Conservation (phyloP, 2,113 vertebrate species). For the Sebastes fasciatus region DNA sequence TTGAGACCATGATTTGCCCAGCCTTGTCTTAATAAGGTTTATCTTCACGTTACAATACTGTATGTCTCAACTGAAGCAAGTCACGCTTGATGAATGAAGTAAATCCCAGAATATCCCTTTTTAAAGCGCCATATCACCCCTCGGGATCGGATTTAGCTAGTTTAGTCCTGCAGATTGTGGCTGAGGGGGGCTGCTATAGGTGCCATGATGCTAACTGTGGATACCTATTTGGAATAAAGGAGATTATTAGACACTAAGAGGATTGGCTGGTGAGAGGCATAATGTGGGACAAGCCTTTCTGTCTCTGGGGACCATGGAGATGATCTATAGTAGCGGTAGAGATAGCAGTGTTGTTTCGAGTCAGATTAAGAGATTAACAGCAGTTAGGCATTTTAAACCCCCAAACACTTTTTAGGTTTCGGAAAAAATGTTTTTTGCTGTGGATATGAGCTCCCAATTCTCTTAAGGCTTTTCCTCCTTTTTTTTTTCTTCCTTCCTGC, state of each 20-base stretch:
- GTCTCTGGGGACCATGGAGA: conserved; percentile 57
- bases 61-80: not conserved
- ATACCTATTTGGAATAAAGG: conserved; percentile 65
- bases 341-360: conserved; percentile 59
- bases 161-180: not conserved
- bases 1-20: not conserved
- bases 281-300: conserved; percentile 50
- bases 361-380: conserved; percentile 72
- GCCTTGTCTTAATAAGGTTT: not conserved
- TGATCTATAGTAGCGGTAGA: conserved; percentile 47
- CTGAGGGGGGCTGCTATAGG: conserved; percentile 13
- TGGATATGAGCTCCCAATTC: conserved; percentile 39
- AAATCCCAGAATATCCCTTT: not conserved
- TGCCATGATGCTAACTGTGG: conserved; percentile 50
- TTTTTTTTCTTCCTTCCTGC: not conserved
- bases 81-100: not conserved
- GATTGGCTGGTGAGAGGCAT: conserved; percentile 75
- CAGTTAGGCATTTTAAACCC: conserved; percentile 43
- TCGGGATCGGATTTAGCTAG: not conserved
- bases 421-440: conserved; percentile 31
- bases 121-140: conserved; percentile 7
- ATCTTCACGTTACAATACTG: not conserved
- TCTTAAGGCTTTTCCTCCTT: conserved; percentile 23
- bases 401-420: conserved; percentile 40
- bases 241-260: conserved; percentile 72